Base-by-base conservation (phyloP, 2,797 vertebrate species). In the Acomys russatus region DNA sequence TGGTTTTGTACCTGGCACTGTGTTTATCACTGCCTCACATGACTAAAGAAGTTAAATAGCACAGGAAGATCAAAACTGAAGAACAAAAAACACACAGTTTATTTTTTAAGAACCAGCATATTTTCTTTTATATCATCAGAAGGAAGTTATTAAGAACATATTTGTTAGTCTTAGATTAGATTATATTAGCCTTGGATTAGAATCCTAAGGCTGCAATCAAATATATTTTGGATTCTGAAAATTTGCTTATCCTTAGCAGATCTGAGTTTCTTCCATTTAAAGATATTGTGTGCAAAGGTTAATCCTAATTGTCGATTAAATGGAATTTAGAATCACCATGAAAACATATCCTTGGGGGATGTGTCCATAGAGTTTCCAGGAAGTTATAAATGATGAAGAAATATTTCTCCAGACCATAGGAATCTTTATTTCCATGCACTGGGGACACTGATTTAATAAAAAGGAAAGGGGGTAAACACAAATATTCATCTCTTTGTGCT, bases 251-350 rank as follows among this genome's bases (percentile, higher is more conserved):
- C 3, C 88, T 95, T 90, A 63, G 44, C 9, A 82, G 71, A 4
- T 74, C 23, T 76, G 30, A 18, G 30, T 63, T 96, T 35, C 61
- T 95, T 18, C 51, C 25, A 6, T 93, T 93, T 73, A 49, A 82
- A 83, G 17, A 79, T 12, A 71, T 70, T n/a, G 9, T 23, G 49
- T 70, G 20, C 33, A 44, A n/a, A 51, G 49, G 6, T 70, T n/a
- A 51, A 18, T 84, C 38, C 44, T 66, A 66, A 54, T 33, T 70
- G 30, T 15, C 7, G 7, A 23, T 9, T 7, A n/a, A 9, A 86
- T n/a, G 2, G 18, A 2, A 51, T 86, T 86, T 51, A 86, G 18
- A 64, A 54, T 54, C 44, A 70, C 30, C 30, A 70, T 54, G 33
- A 18, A 68, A 86, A 70, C 10, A 51, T 30, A 54, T 11, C 9